phyloP scores from a whole-genome alignment of 2,888 invertebrate species.

The Dryobotodes eremita region DNA sequence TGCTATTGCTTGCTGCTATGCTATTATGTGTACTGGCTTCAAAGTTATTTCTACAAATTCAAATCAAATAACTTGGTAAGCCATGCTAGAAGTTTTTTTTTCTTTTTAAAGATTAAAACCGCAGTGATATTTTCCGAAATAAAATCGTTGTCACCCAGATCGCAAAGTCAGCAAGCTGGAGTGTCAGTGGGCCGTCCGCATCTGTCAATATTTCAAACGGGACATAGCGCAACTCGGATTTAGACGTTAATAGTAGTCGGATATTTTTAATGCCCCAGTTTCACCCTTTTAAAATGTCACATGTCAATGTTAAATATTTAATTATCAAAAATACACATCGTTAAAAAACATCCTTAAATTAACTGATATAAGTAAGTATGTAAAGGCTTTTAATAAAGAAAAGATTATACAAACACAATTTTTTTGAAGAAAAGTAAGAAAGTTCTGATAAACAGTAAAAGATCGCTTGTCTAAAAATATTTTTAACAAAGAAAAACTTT shows the following conservation, averaged over 20 bases:
- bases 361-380: neutral
- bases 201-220: constrained; percentile 4
- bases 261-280: neutral
- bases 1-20: no score
- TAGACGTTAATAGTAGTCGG: neutral
- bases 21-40: neutral
- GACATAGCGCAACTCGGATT: neutral
- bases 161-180: constrained; percentile 6
- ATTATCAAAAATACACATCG: neutral
- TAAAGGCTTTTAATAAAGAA: neutral
- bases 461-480: constrained; percentile 20
- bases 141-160: neutral
- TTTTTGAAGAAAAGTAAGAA: constrained; percentile 22
- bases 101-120: neutral
- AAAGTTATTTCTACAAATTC: neutral
- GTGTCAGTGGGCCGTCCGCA: neutral
- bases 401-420: constrained; percentile 16
- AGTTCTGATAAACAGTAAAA: constrained; percentile 25
- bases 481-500: constrained; percentile 14
- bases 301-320: no score
- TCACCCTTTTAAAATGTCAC: neutral
- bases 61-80: neutral
- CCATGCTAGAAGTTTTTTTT: neutral
- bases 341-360: neutral
- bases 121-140: neutral